These are phyloP conservation scores for Heterodera carotae DNA, from an alignment of 1,140 invertebrate species.

Conservation along the genomic window DNA sequence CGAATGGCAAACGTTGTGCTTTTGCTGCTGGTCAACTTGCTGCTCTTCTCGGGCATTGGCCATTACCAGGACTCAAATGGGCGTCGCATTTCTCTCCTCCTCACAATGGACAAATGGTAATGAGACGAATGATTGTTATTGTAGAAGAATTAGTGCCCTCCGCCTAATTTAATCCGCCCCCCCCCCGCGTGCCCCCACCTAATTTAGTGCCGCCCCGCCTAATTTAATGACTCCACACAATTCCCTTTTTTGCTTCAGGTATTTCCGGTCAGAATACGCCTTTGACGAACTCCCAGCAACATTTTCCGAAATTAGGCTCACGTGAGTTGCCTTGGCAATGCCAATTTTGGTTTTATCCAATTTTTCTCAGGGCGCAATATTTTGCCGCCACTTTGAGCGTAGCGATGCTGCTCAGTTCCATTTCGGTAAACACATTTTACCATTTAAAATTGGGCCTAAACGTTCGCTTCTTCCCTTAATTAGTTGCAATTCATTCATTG, in stretches of 20 bases:
- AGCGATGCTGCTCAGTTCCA: constrained; percentile 43
- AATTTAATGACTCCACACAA: constrained; percentile 29
- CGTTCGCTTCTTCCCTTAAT: not conserved
- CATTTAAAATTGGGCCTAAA: not conserved
- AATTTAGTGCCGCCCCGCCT: not conserved
- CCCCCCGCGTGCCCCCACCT: too few relatives aligned
- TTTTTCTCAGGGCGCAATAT: constrained; percentile 39
- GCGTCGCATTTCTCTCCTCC: constrained; percentile 42
- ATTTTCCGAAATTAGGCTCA: constrained; percentile 53
- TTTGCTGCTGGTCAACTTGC: constrained; percentile 46
- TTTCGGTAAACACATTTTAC: constrained; percentile 2
- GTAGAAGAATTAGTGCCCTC: too few relatives aligned
- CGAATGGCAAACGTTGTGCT: constrained; percentile 61
- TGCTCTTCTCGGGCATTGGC: constrained; percentile 60
- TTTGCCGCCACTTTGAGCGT: constrained; percentile 23
- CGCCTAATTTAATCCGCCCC: too few relatives aligned
- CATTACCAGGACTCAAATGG: constrained; percentile 59
- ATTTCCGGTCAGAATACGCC: constrained; percentile 36
- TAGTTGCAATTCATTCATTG: constrained; percentile 48
- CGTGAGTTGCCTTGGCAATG: not conserved
- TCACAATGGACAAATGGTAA: constrained; percentile 49
- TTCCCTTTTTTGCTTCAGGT: constrained; percentile 39
- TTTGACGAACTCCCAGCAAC: constrained; percentile 49
- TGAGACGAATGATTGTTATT: too few relatives aligned
- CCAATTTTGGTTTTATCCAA: too few relatives aligned